Conservation (phyloP, 1,140 invertebrate genomes). For the Latrodectus geometricus region DNA sequence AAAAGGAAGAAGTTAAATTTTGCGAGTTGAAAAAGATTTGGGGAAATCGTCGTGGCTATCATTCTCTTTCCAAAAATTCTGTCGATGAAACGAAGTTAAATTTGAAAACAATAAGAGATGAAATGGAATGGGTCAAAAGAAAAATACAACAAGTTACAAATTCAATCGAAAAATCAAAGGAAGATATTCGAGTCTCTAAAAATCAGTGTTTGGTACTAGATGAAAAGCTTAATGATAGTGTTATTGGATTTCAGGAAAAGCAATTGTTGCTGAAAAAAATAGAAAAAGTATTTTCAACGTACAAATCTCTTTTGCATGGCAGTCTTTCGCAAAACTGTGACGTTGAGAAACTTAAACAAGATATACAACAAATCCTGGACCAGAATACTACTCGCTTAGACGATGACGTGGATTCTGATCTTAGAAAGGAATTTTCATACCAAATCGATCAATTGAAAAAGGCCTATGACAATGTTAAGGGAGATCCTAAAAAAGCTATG, state of each 20-base stretch:
- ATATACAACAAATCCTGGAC: constrained; percentile 19
- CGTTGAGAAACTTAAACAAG: neutral
- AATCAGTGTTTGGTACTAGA: constrained; percentile 12
- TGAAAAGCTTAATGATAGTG: constrained; percentile 12
- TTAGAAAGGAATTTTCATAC: constrained; percentile 6
- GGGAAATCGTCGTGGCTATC: neutral
- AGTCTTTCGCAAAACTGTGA: constrained; percentile 5
- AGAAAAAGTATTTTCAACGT: constrained; percentile 19
- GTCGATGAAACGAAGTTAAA: neutral
- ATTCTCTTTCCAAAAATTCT: constrained; percentile 4
- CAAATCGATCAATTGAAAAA: constrained; percentile 10
- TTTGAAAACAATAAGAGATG: neutral
- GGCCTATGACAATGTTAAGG: neutral
- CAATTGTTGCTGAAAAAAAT: neutral
- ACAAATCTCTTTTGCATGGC: constrained; percentile 18
- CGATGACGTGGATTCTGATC: constrained; percentile 14
- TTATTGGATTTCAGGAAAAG: constrained; percentile 15
- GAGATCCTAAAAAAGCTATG: neutral
- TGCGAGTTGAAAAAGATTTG: constrained; percentile 5
- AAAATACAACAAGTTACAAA: neutral
- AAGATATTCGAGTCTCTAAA: neutral
- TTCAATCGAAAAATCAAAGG: constrained; percentile 7
- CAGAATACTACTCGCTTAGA: neutral
- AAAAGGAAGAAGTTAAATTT: constrained; percentile 22
- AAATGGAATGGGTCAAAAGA: neutral